A percentile compares a stretch with the other conserved stretches of the same genome.
Conservation (phyloP, 2,797 vertebrate genomes). For the Gymnoscopelus microlampas region DNA sequence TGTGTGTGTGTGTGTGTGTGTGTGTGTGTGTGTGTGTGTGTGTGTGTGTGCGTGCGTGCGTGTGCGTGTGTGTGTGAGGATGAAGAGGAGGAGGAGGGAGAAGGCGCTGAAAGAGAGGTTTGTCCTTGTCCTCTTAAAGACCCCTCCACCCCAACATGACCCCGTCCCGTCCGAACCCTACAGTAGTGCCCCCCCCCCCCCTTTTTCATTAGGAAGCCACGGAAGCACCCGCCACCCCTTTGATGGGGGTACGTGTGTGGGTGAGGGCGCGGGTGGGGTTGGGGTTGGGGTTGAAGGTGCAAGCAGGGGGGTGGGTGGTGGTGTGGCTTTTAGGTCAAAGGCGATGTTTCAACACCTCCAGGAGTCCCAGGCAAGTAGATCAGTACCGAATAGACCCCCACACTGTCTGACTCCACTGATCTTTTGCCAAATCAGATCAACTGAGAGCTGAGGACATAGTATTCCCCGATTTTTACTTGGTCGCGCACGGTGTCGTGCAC, state of each 20-base stretch:
- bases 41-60: conserved; percentile 52
- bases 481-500: neutral
- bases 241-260: conserved; percentile 29
- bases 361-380: conserved; percentile 43
- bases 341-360: conserved; percentile 53
- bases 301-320: neutral
- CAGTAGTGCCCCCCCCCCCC: neutral
- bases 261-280: conserved; percentile 3
- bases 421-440: conserved; percentile 45
- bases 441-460: conserved; percentile 3
- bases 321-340: conserved; percentile 45
- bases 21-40: conserved; percentile 58
- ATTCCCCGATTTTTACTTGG: no score
- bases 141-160: conserved; percentile 28
- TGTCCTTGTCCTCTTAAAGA: conserved; percentile 56
- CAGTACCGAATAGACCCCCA: conserved; percentile 47
- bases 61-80: conserved; percentile 55
- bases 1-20: conserved; percentile 55
- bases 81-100: conserved; percentile 45
- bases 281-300: conserved; percentile 9
- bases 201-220: conserved; percentile 27
- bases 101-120: conserved; percentile 62
- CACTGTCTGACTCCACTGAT: conserved; percentile 39
- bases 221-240: conserved; percentile 36
- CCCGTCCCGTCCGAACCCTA: conserved; percentile 31